Percentiles rank a stretch among this genome's conserved stretches.
These are phyloP conservation scores for Acipenser transmontanus DNA, from an alignment of 2,797 vertebrate species.

Conservation along the genomic window DNA sequence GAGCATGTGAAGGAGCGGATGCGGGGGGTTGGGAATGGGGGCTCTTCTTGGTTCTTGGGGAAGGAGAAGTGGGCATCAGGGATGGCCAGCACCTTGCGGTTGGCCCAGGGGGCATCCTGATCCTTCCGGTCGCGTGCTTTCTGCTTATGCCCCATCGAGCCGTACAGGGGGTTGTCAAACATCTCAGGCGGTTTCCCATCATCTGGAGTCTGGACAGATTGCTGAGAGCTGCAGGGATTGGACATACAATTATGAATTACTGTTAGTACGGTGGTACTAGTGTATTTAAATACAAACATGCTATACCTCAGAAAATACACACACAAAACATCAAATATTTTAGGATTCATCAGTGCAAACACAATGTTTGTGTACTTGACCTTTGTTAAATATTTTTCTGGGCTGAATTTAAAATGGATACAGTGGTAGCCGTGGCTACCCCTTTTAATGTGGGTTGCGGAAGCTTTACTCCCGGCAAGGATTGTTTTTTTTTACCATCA, in stretches of 20 bases:
- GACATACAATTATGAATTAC: background rate
- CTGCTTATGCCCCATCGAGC: conserved; percentile 57
- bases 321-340: no score
- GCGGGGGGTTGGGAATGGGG: conserved; percentile 66
- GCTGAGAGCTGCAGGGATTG: conserved; percentile 9
- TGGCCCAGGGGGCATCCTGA: conserved; percentile 48
- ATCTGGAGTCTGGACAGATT: conserved; percentile 40
- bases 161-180: conserved; percentile 95
- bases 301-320: no score
- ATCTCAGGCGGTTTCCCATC: conserved; percentile 66
- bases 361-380: no score
- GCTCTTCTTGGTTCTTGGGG: conserved; percentile 52
- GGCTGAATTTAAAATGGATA: no score
- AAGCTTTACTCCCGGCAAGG: no score
- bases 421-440: no score
- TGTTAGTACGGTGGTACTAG: no score
- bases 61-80: conserved; percentile 45
- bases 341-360: no score
- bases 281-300: no score
- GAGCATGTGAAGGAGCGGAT: conserved; percentile 79
- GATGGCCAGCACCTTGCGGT: conserved; percentile 53
- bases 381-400: no score
- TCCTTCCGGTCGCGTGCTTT: conserved; percentile 55
- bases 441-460: no score
- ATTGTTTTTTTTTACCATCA: no score